Base-by-base conservation (phyloP, 1,140 invertebrate genomes). In the Drosophila ogumai region DNA sequence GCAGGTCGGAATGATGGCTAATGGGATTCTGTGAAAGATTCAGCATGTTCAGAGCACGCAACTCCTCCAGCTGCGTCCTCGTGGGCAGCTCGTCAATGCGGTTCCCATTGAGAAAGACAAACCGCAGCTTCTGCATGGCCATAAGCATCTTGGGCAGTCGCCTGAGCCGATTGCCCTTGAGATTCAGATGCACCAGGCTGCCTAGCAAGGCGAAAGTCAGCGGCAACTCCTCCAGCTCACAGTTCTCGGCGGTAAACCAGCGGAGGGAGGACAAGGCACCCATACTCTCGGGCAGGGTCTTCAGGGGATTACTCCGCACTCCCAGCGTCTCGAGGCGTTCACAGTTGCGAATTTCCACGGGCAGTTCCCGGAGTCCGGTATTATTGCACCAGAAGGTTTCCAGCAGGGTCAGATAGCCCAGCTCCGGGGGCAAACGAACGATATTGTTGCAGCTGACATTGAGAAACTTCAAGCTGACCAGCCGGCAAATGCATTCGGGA, bases 361-460 rank as follows among this genome's bases (percentile, higher is more conserved):
- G 96, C 50, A 97, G 92, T 63, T 93, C 92, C 22, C 67, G 73
- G 32, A 94, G 74, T 19, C 88, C 92, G 38, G 94, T 95, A 58
- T 93, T 93, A 79, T 96, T 95, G 56, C 97, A 94, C 93, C 95
- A 96, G 54, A 98, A 94, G 55, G 95, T 95, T 91, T 97, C 97
- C 57, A 98, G 91, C 60, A 94, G 94, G n/a, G 93, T 93, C 78
- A 98, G 95, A n/a, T 92, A 85, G 9, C 95, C 95, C 75, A 98
- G 95, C 80, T 95, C 93, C 13, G 94, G 91, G 15, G 97, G 96
- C 57, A 98, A 91, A 7, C 90, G 90, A 50, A 93, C 93, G 28
- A 98, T 94, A 72, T 95, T 96, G 92, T 98, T 98, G 64, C 96
- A 94, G 71, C 97, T 97, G 47, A 98, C 93, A 91, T 98, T 97